phyloP scores from a whole-genome alignment of 2,797 vertebrate genomes.

The Chrysocyon brachyurus region DNA sequence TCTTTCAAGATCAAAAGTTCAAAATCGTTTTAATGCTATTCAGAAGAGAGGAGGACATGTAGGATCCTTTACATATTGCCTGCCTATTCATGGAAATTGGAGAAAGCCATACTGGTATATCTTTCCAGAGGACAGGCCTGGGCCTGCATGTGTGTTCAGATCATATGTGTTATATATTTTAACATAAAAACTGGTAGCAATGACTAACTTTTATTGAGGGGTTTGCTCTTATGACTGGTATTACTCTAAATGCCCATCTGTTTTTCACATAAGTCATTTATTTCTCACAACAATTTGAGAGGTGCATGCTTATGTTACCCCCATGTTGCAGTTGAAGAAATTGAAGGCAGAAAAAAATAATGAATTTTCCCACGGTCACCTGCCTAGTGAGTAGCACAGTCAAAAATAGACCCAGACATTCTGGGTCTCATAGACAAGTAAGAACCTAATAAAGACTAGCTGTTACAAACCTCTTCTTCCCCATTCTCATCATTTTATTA shows the following conservation, averaged over 20 bases:
- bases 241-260: not conserved
- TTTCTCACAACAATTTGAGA: not conserved
- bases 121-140: not conserved
- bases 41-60: not conserved
- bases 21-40: not conserved
- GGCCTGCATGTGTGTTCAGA: not conserved
- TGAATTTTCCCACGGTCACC: not conserved
- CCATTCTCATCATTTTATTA: not conserved
- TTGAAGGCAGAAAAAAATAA: not conserved
- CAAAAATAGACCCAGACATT: not conserved
- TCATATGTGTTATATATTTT: not conserved
- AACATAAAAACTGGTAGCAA: not conserved
- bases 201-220: not conserved
- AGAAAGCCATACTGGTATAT: not conserved
- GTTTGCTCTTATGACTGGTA: not conserved
- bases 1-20: not conserved
- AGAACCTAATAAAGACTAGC: not conserved
- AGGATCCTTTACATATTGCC: not conserved
- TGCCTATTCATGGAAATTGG: not conserved
- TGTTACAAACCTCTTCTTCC: not conserved
- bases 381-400: not conserved
- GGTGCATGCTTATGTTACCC: not conserved
- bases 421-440: not conserved
- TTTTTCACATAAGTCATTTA: not conserved
- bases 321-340: not conserved